Conservation (phyloP, 1,140 invertebrate species). For the Drosophila tsacasi region DNA sequence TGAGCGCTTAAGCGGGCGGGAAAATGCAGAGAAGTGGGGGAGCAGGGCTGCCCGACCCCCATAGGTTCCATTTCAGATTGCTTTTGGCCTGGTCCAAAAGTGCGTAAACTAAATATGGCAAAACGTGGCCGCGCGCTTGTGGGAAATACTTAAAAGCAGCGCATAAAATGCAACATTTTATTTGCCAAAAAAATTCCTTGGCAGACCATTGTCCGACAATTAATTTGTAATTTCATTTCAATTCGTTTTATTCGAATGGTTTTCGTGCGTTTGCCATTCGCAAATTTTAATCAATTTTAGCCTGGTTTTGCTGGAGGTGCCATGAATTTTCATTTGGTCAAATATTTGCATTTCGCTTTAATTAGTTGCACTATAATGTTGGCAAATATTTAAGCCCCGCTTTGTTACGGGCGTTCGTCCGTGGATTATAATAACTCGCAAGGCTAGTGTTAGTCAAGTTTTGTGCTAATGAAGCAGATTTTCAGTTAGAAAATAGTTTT, state of each 20-base stretch:
- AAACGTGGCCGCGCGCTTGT: neutral
- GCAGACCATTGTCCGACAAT: slow-evolving; percentile 30
- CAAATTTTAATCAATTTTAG: slow-evolving; percentile 44
- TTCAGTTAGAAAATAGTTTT: neutral
- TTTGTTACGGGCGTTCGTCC: neutral
- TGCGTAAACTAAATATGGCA: slow-evolving; percentile 29
- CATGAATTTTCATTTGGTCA: slow-evolving; percentile 51
- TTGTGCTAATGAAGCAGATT: slow-evolving; percentile 66
- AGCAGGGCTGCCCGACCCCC: neutral
- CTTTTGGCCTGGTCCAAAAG: neutral
- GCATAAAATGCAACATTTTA: slow-evolving; percentile 45
- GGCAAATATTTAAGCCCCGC: slow-evolving; percentile 15
- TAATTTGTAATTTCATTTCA: slow-evolving; percentile 44
- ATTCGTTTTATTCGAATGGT: slow-evolving; percentile 28
- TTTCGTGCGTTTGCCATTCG: neutral
- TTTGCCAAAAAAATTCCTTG: slow-evolving; percentile 44
- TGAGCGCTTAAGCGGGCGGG: slow-evolving; percentile 46
- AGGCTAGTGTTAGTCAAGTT: slow-evolving; percentile 19
- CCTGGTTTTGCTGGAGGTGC: neutral
- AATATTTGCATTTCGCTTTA: slow-evolving; percentile 74
- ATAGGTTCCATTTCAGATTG: slow-evolving; percentile 9
- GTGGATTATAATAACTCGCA: slow-evolving; percentile 15
- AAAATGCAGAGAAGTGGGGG: neutral
- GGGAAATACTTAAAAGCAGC: slow-evolving; percentile 4
- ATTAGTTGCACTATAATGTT: slow-evolving; percentile 64